phyloP scores from a whole-genome alignment of 2,797 vertebrate genomes.

The Brachymystax lenok region DNA sequence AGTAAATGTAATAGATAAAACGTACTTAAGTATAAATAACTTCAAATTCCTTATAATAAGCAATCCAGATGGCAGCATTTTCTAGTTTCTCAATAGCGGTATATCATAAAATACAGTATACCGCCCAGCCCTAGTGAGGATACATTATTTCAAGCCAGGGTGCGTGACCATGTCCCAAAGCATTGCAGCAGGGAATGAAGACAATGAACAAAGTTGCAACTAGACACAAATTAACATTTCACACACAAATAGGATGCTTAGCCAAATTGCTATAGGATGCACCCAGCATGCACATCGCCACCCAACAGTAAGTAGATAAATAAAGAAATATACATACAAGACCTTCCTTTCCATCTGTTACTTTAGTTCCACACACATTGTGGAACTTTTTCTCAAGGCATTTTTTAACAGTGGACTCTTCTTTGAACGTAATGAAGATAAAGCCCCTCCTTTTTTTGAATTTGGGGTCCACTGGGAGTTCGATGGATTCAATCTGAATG shows the following conservation, averaged over 20 bases:
- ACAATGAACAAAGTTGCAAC: not conserved
- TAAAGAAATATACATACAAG: conserved; percentile 38
- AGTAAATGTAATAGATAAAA: too few species aligned
- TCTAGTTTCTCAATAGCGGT: too few species aligned
- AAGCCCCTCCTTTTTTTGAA: conserved; percentile 96
- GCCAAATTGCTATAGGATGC: not conserved
- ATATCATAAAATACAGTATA: too few species aligned
- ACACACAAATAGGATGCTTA: not conserved
- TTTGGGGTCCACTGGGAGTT: conserved; percentile 96
- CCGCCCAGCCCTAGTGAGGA: too few species aligned
- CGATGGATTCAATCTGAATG: conserved; percentile 91
- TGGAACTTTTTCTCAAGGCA: conserved; percentile 98
- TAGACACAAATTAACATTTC: not conserved
- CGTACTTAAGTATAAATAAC: too few species aligned
- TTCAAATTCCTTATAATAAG: too few species aligned
- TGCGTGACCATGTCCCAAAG: not conserved
- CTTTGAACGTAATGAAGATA: conserved; percentile 97
- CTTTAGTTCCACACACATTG: conserved; percentile 92
- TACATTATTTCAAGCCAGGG: not conserved
- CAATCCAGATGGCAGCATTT: too few species aligned
- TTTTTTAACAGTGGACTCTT: conserved; percentile 92
- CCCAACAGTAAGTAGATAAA: not conserved
- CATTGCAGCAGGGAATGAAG: not conserved
- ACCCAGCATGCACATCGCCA: not conserved
- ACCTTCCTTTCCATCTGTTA: conserved; percentile 65